Conservation (phyloP, 2,888 invertebrate species). For the Octodonta nipae region DNA sequence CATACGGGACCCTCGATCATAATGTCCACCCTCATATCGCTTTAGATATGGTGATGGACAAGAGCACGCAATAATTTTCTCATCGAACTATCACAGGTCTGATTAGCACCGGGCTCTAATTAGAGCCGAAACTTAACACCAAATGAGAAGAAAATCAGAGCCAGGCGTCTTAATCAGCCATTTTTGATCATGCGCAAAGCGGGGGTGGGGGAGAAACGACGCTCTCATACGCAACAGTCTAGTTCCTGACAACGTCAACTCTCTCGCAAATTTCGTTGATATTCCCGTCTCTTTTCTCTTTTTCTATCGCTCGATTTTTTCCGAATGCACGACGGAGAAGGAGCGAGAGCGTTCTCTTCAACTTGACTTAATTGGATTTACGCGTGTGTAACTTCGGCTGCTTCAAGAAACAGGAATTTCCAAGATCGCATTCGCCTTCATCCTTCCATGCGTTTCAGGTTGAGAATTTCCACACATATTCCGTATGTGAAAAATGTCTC, state of each 20-base stretch:
- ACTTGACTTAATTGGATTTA: slow-evolving; percentile 22
- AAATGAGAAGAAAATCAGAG: slow-evolving; percentile 24
- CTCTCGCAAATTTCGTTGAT: slow-evolving; percentile 19
- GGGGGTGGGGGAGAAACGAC: slow-evolving; percentile 16
- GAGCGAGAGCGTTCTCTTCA: slow-evolving; percentile 17
- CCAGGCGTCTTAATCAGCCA: slow-evolving; percentile 26
- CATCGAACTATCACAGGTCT: background rate
- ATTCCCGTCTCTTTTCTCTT: slow-evolving; percentile 13
- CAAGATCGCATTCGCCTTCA: slow-evolving; percentile 28
- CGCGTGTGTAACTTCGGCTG: slow-evolving; percentile 26
- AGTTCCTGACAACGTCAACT: slow-evolving; percentile 15
- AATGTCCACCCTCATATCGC: no score
- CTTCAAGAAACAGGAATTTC: slow-evolving; percentile 21
- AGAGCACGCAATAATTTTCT: no score
- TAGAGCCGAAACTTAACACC: slow-evolving; percentile 23
- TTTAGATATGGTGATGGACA: no score
- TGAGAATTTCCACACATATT: slow-evolving; percentile 2
- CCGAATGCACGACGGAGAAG: slow-evolving; percentile 10
- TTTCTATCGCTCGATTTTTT: slow-evolving; percentile 19
- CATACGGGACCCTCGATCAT: no score
- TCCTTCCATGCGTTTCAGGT: slow-evolving; percentile 20
- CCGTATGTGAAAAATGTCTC: slow-evolving; percentile 5
- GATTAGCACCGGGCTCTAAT: slow-evolving; percentile 16
- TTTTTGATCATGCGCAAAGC: slow-evolving; percentile 29
- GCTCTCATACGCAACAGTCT: slow-evolving; percentile 24